Percentiles rank a stretch among this genome's conserved stretches.
These are phyloP conservation scores for Hirtodrosophila histrioides DNA, from an alignment of 2,888 invertebrate genomes.

Conservation along the genomic window DNA sequence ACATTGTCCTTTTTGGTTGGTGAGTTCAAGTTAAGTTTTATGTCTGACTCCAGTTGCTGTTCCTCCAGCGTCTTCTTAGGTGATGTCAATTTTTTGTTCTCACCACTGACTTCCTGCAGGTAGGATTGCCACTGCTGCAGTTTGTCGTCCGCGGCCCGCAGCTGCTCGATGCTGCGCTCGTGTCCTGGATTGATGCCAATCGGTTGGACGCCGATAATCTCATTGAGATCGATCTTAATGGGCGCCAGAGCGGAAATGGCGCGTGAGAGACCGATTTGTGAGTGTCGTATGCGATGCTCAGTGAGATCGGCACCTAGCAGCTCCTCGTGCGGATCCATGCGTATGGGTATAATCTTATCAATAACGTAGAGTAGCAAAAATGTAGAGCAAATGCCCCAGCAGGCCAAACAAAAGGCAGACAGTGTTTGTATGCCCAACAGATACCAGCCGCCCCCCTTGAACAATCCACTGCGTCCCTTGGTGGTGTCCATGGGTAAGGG, in stretches of 20 bases:
- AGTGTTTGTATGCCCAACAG: slow-evolving; percentile 93
- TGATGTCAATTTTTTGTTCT: slow-evolving; percentile 22
- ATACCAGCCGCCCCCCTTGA: slow-evolving; percentile 95
- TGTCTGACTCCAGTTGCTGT: slow-evolving; percentile 44
- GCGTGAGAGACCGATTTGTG: slow-evolving; percentile 88
- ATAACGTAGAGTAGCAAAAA: slow-evolving; percentile 91
- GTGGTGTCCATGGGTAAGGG: slow-evolving; percentile 93
- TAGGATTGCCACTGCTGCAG: slow-evolving; percentile 83
- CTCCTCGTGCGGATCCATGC: slow-evolving; percentile 94
- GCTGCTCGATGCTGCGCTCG: slow-evolving; percentile 80
- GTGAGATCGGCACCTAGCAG: slow-evolving; percentile 94
- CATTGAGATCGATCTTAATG: slow-evolving; percentile 85
- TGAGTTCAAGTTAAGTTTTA: slow-evolving; percentile 53
- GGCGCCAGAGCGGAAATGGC: slow-evolving; percentile 90
- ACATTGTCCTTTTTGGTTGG: slow-evolving; percentile 54
- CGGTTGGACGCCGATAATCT: slow-evolving; percentile 80
- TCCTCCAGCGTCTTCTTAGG: slow-evolving; percentile 36
- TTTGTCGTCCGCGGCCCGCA: slow-evolving; percentile 83
- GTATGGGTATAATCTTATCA: slow-evolving; percentile 91
- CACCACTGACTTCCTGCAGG: slow-evolving; percentile 77
- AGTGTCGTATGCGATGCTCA: slow-evolving; percentile 92
- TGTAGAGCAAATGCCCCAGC: slow-evolving; percentile 91
- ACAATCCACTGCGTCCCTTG: slow-evolving; percentile 89
- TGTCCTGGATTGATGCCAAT: slow-evolving; percentile 89
- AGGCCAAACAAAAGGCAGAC: slow-evolving; percentile 88